A percentile compares a stretch with the other conserved stretches of the same genome.
Conservation (phyloP, 2,797 vertebrate genomes). For the Chlorospingus semifuscus region DNA sequence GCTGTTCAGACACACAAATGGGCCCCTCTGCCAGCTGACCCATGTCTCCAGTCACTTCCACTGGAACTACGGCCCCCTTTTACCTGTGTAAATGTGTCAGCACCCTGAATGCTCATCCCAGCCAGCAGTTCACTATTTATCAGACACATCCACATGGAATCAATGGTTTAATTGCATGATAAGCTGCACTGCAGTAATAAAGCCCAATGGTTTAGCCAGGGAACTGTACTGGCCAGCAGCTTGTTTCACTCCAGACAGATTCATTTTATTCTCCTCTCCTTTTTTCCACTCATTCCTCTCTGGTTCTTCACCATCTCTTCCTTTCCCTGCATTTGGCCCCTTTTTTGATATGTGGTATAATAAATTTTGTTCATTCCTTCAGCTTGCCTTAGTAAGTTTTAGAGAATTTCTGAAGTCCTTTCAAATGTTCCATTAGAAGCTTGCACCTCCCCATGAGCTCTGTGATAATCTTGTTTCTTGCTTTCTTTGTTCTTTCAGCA, state of each 20-base stretch:
- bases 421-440: neutral
- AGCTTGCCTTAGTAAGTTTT: neutral
- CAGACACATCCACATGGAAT: neutral
- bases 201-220: neutral
- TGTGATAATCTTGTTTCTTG: neutral
- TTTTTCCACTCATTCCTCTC: neutral
- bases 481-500: neutral
- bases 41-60: neutral
- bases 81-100: accelerated
- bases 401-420: neutral
- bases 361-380: neutral
- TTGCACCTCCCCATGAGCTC: neutral
- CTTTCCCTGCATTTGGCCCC: neutral
- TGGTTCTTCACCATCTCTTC: neutral
- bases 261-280: neutral
- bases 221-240: neutral
- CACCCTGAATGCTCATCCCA: neutral
- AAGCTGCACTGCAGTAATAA: neutral
- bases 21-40: neutral
- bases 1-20: neutral
- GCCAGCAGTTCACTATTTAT: neutral
- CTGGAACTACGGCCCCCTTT: accelerated
- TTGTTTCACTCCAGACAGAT: accelerated
- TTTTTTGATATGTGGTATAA: neutral
- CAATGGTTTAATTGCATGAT: neutral